Percentiles rank a stretch among this genome's conserved stretches.
phyloP scores from a whole-genome alignment of 2,797 vertebrate genomes.

The Ataeniobius toweri region DNA sequence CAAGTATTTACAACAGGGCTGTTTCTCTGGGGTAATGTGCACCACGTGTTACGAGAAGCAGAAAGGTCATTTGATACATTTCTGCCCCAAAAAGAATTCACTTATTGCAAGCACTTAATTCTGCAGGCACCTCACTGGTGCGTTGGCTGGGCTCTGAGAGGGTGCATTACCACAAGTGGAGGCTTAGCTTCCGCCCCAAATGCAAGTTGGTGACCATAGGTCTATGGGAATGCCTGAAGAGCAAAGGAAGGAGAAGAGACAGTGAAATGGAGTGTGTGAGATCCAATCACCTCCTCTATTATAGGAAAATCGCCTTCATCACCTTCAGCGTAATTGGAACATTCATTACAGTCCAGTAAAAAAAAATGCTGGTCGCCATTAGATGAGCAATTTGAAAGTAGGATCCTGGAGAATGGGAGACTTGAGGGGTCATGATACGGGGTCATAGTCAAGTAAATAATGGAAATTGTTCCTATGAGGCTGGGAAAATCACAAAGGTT shows the following conservation, averaged over 20 bases:
- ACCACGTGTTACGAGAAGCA: slow-evolving; percentile 76
- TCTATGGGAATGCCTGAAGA: slow-evolving; percentile 71
- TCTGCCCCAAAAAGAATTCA: slow-evolving; percentile 79
- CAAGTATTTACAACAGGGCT: slow-evolving; percentile 73
- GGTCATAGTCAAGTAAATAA: slow-evolving; percentile 82
- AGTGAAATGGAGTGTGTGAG: slow-evolving; percentile 75
- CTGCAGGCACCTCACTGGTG: slow-evolving; percentile 70
- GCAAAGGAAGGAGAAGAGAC: slow-evolving; percentile 47
- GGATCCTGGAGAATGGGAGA: slow-evolving; percentile 71
- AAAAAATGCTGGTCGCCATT: slow-evolving; percentile 66
- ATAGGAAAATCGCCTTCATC: slow-evolving; percentile 77
- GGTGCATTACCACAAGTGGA: slow-evolving; percentile 72
- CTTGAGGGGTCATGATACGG: slow-evolving; percentile 70
- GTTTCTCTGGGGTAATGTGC: slow-evolving; percentile 73
- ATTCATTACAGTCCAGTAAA: slow-evolving; percentile 79
- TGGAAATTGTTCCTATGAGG: slow-evolving; percentile 77
- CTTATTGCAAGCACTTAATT: slow-evolving; percentile 83
- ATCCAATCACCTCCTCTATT: slow-evolving; percentile 76
- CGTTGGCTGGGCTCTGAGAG: slow-evolving; percentile 64
- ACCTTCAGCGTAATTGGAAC: slow-evolving; percentile 79
- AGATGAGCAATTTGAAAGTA: slow-evolving; percentile 74
- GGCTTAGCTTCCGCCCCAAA: slow-evolving; percentile 62
- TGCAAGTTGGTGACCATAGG: slow-evolving; percentile 67
- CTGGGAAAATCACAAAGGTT: slow-evolving; percentile 70
- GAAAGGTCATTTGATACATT: slow-evolving; percentile 85